Conservation (phyloP, 1,140 invertebrate genomes). For the Bombus confusus region DNA sequence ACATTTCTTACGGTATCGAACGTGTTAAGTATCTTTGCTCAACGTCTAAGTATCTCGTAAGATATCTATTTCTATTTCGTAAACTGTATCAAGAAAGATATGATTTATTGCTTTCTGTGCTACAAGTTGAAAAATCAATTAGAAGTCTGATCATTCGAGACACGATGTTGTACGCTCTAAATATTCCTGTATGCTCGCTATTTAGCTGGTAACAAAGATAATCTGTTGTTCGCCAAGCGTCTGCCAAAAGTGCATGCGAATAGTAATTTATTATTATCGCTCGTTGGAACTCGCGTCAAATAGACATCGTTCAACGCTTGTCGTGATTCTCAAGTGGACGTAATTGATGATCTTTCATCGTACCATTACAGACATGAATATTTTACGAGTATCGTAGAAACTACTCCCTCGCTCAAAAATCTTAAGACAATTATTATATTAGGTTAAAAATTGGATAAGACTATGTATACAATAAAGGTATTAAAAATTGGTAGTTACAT, state of each 20-base stretch:
- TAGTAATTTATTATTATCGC: conserved; percentile 1
- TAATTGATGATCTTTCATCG: neutral
- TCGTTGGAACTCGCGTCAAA: neutral
- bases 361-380: neutral
- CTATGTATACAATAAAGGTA: too few relatives aligned
- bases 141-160: neutral
- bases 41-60: conserved; percentile 1
- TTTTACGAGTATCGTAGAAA: neutral
- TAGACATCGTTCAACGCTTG: neutral
- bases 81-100: neutral
- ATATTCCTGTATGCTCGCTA: conserved; percentile 6
- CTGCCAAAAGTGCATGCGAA: neutral
- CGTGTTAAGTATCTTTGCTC: conserved; percentile 22
- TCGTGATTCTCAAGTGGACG: neutral
- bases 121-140: neutral
- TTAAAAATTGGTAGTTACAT: too few relatives aligned
- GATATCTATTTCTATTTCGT: neutral
- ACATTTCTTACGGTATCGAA: neutral
- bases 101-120: neutral
- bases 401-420: neutral
- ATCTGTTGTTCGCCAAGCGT: neutral
- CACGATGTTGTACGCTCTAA: neutral
- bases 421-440: too few relatives aligned
- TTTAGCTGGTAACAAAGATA: neutral
- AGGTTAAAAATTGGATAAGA: too few relatives aligned